A percentile compares a stretch with the other conserved stretches of the same genome.
Conservation (phyloP, 2,888 invertebrate genomes). For the Drosophila prostipennis region DNA sequence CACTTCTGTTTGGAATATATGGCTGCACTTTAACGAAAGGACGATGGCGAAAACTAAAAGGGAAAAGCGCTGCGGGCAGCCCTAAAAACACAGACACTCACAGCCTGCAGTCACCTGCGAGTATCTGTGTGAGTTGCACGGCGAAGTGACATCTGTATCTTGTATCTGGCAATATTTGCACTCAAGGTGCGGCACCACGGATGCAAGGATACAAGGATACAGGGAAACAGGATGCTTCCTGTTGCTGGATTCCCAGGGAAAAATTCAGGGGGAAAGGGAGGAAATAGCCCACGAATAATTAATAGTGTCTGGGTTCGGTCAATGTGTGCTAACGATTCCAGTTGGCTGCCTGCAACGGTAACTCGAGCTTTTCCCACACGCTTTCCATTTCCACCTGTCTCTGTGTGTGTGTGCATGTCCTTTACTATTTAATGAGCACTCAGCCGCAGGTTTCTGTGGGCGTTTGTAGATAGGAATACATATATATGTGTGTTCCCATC, state of each 20-base stretch:
- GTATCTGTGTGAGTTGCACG: conserved; percentile 36
- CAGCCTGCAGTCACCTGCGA: conserved; percentile 3
- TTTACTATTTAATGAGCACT: conserved; percentile 67
- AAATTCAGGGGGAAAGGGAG: neutral
- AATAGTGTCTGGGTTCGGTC: conserved; percentile 54
- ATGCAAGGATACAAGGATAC: conserved; percentile 36
- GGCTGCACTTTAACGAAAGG: conserved; percentile 53
- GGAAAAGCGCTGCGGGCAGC: conserved; percentile 31
- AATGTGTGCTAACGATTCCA: conserved; percentile 56
- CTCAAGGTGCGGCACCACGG: conserved; percentile 42
- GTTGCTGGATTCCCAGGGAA: conserved; percentile 11
- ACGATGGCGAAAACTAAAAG: conserved; percentile 39
- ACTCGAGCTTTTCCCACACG: conserved; percentile 26
- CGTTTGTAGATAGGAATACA: conserved; percentile 21
- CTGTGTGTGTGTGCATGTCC: conserved; percentile 28
- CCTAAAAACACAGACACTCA: neutral
- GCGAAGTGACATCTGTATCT: conserved; percentile 45
- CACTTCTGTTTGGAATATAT: conserved; percentile 50
- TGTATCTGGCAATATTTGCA: conserved; percentile 53
- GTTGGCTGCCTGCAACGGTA: conserved; percentile 34
- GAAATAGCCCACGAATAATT: conserved; percentile 56
- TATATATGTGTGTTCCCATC: conserved; percentile 2
- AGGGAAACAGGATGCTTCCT: conserved; percentile 38
- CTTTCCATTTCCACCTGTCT: conserved; percentile 12
- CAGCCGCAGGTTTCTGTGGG: conserved; percentile 40